These are phyloP conservation scores for Lordiphosa andalusiaca DNA, from an alignment of 2,888 invertebrate species.

Conservation along the genomic window DNA sequence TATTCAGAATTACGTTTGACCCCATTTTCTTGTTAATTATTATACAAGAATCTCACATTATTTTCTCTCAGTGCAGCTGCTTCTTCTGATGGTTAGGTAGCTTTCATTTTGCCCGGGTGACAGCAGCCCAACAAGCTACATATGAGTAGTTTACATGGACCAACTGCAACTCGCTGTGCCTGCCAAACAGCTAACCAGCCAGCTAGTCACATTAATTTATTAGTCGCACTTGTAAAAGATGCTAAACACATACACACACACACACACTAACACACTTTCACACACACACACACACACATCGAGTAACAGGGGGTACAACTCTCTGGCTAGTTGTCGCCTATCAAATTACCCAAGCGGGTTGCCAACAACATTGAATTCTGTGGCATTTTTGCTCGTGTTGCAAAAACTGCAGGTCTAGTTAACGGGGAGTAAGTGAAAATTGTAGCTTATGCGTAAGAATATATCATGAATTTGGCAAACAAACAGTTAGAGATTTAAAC, in stretches of 20 bases:
- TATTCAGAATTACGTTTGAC: too few relatives aligned
- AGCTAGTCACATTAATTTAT: constrained; percentile 66
- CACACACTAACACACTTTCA: constrained; percentile 28
- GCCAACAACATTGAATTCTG: constrained; percentile 38
- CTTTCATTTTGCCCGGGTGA: constrained; percentile 67
- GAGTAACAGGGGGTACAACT: constrained; percentile 33
- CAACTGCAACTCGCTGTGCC: constrained; percentile 28
- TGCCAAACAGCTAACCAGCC: constrained; percentile 16
- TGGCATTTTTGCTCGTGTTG: constrained; percentile 28
- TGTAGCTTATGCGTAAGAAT: constrained; percentile 34
- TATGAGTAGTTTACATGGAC: constrained; percentile 46
- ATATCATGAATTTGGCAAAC: constrained; percentile 19
- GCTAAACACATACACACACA: constrained; percentile 18
- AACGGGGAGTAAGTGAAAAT: constrained; percentile 23
- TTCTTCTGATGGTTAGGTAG: constrained; percentile 25
- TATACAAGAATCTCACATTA: too few relatives aligned
- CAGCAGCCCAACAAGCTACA: constrained; percentile 31
- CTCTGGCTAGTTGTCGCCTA: constrained; percentile 61
- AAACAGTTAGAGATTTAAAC: too few relatives aligned
- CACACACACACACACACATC: constrained; percentile 34
- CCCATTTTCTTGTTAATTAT: too few relatives aligned
- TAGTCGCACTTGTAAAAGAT: constrained; percentile 71
- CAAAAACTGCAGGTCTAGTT: constrained; percentile 10
- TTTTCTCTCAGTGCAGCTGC: constrained; percentile 2
- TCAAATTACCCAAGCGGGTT: constrained; percentile 56